Conservation (phyloP, 2,888 invertebrate species). For the Drosophila buzzatii region DNA sequence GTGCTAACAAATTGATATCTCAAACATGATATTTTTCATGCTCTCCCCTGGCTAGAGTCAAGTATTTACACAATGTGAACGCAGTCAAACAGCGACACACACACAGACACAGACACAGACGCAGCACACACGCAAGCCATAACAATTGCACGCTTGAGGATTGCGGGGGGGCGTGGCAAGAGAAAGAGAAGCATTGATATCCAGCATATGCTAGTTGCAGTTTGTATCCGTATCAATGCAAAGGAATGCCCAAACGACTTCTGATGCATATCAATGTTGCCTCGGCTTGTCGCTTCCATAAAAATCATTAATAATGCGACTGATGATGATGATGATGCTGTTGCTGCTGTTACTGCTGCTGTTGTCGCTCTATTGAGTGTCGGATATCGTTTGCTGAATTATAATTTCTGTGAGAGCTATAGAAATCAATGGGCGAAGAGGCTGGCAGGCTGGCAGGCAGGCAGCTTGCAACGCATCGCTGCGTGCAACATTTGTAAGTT, state of each 20-base stretch:
- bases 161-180: conserved; percentile 20
- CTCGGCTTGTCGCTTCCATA: conserved; percentile 47
- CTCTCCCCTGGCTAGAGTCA: conserved; percentile 19
- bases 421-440: background rate
- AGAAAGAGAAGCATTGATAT: conserved; percentile 13
- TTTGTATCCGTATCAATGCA: conserved; percentile 44
- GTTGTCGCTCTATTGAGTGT: conserved; percentile 43
- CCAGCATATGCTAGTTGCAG: conserved; percentile 38
- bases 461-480: conserved; percentile 64
- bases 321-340: conserved; percentile 49
- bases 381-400: conserved; percentile 70
- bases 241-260: conserved; percentile 44
- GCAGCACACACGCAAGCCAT: background rate
- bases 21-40: conserved; percentile 43
- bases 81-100: background rate
- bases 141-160: conserved; percentile 17
- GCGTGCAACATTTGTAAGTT: conserved; percentile 43
- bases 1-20: conserved; percentile 65
- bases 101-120: background rate
- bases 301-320: conserved; percentile 71
- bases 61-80: conserved; percentile 57
- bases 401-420: conserved; percentile 48
- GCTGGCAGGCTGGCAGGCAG: background rate
- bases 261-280: conserved; percentile 57
- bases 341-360: conserved; percentile 30